Evolutionary conservation across 2,888 invertebrate genomes (phyloP).

Genomic region (Petrophora chlorosata): DNA sequence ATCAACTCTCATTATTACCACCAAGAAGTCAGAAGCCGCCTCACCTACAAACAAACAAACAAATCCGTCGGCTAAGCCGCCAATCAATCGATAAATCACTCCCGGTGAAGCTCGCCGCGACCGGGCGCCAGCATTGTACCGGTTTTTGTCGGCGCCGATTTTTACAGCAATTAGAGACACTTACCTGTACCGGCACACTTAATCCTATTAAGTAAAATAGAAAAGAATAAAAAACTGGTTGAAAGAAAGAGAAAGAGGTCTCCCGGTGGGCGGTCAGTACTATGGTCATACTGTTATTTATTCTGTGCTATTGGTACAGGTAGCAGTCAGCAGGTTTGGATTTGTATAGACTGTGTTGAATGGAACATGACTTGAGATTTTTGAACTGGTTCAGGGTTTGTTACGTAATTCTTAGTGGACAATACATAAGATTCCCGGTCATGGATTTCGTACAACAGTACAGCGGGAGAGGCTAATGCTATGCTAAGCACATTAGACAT

Average conservation of each 20-base stretch:
- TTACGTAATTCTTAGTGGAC: conserved; percentile 25
- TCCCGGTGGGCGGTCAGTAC: conserved; percentile 61
- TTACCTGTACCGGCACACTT: conserved; percentile 73
- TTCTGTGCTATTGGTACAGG: conserved; percentile 33
- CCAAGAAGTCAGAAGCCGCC: conserved; percentile 53
- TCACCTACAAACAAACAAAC: conserved; percentile 70
- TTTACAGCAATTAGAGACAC: conserved; percentile 82
- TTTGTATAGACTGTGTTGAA: conserved; percentile 27
- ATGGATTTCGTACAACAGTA: too few species aligned
- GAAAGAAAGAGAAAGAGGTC: conserved; percentile 48
- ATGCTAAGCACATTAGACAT: too few species aligned
- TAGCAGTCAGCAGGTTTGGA: conserved; percentile 28
- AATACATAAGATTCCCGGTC: too few species aligned
- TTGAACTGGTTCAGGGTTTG: too few species aligned
- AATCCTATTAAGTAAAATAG: conserved; percentile 69
- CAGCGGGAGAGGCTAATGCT: too few species aligned
- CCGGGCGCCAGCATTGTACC: conserved; percentile 73
- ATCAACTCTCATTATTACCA: background rate
- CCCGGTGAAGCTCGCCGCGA: conserved; percentile 64
- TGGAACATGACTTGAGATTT: too few species aligned
- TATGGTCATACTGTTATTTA: conserved; percentile 32
- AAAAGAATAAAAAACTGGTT: too few species aligned
- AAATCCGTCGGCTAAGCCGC: conserved; percentile 61
- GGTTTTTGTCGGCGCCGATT: conserved; percentile 73
- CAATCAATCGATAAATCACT: conserved; percentile 79